These are phyloP conservation scores for Scomberomorus guttatus DNA, from an alignment of 2,797 vertebrate genomes.

Conservation along the genomic window DNA sequence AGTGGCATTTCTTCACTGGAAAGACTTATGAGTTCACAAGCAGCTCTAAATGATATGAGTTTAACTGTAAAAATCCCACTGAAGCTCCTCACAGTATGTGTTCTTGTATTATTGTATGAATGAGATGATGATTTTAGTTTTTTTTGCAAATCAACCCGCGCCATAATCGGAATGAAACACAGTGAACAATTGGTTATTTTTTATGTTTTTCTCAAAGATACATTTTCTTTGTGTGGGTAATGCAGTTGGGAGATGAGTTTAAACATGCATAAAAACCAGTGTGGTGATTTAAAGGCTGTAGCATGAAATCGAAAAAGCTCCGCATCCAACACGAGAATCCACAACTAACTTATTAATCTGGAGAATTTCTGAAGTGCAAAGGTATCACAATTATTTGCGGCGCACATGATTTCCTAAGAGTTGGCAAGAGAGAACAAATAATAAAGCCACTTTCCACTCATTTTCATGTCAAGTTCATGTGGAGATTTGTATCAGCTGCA, in stretches of 20 bases:
- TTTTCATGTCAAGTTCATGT: neutral
- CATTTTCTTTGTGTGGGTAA: neutral
- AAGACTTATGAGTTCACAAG: neutral
- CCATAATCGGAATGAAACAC: neutral
- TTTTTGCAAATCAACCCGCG: neutral
- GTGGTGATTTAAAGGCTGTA: neutral
- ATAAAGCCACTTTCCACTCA: neutral
- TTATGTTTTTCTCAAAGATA: neutral
- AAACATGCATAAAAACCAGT: neutral
- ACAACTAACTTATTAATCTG: neutral
- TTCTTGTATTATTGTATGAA: neutral
- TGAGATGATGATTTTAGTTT: neutral
- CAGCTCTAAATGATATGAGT: neutral
- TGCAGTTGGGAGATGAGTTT: neutral
- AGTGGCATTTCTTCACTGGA: neutral
- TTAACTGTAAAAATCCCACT: neutral
- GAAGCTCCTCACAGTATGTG: neutral
- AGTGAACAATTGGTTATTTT: neutral
- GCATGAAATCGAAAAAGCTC: neutral
- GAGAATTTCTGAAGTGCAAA: neutral
- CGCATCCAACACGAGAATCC: neutral
- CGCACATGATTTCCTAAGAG: neutral
- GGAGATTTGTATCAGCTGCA: constrained; percentile 6
- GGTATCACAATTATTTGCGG: neutral
- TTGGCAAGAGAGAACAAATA: neutral